Evolutionary conservation across 2,113 vertebrate genomes (phyloP).

Genomic region (Romanogobio albipinnatus): DNA sequence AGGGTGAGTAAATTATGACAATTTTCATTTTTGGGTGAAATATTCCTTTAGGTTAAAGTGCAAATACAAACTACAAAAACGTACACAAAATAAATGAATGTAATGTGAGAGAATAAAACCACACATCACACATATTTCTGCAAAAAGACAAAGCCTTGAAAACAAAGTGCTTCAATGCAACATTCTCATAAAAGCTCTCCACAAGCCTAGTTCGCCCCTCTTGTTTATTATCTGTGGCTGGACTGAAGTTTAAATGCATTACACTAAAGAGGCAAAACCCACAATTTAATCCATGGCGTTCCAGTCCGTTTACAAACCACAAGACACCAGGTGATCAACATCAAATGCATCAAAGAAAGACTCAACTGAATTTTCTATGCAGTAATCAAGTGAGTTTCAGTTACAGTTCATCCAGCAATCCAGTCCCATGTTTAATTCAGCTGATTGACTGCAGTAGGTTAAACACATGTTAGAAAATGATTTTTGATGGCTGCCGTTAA

Average conservation of each 20-base stretch:
- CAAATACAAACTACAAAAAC: no score
- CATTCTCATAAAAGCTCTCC: conserved; percentile 30
- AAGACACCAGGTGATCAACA: conserved; percentile 28
- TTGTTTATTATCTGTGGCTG: conserved; percentile 22
- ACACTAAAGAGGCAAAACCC: conserved; percentile 59
- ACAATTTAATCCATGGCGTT: conserved; percentile 50
- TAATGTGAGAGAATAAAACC: conserved; percentile 12
- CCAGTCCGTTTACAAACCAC: conserved; percentile 3
- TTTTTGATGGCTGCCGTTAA: conserved; percentile 25
- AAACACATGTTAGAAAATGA: conserved; percentile 11
- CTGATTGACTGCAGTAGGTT: conserved; percentile 22
- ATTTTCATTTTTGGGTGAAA: neutral
- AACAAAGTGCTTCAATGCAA: conserved; percentile 18
- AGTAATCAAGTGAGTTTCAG: neutral
- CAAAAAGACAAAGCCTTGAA: neutral
- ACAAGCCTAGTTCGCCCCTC: conserved; percentile 25
- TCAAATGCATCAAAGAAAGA: neutral
- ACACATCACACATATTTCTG: neutral
- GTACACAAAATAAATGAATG: no score
- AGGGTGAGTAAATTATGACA: neutral
- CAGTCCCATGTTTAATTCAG: neutral
- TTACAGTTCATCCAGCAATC: neutral
- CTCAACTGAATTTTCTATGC: neutral
- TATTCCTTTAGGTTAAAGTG: neutral
- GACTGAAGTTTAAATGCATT: conserved; percentile 48